Percentiles rank a stretch among this genome's conserved stretches.
Evolutionary conservation across 1,140 invertebrate species (phyloP).

Genomic region (Cotesia chilonis): DNA sequence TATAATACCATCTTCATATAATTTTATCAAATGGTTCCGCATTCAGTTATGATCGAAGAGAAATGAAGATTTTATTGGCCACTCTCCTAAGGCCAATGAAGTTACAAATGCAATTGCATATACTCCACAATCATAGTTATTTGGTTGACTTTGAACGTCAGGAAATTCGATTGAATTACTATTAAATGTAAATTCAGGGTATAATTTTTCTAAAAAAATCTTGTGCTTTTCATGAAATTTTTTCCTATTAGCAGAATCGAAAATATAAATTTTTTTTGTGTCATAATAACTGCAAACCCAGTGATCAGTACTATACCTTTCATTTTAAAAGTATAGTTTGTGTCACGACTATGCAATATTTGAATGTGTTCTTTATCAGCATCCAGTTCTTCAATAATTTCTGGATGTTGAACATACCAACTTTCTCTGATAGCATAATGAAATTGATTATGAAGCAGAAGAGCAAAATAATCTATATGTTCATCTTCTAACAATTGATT

Average conservation of each 20-base stretch:
- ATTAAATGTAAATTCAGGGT: conserved; percentile 21
- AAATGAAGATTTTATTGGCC: neutral
- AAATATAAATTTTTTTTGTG: too few relatives aligned
- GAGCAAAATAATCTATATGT: too few relatives aligned
- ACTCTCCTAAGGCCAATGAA: conserved; percentile 6
- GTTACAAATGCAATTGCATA: conserved; percentile 26
- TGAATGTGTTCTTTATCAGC: neutral
- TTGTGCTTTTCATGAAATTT: neutral
- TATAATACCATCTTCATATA: neutral
- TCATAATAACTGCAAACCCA: too few relatives aligned
- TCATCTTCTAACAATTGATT: too few relatives aligned
- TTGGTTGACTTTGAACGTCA: conserved; percentile 15
- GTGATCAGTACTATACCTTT: too few relatives aligned
- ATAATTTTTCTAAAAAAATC: conserved; percentile 22
- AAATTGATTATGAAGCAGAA: too few relatives aligned
- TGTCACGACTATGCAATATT: neutral
- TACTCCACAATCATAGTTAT: conserved; percentile 17
- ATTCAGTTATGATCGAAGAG: neutral
- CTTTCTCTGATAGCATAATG: too few relatives aligned
- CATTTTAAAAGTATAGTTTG: too few relatives aligned
- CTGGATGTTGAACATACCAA: too few relatives aligned
- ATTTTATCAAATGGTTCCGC: neutral
- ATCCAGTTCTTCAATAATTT: neutral
- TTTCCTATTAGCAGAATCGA: conserved; percentile 35
- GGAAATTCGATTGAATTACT: conserved; percentile 14